A percentile compares a stretch with the other conserved stretches of the same genome.
Evolutionary conservation across 2,888 invertebrate species (phyloP).

Genomic region (Gymnocheta viridis): DNA sequence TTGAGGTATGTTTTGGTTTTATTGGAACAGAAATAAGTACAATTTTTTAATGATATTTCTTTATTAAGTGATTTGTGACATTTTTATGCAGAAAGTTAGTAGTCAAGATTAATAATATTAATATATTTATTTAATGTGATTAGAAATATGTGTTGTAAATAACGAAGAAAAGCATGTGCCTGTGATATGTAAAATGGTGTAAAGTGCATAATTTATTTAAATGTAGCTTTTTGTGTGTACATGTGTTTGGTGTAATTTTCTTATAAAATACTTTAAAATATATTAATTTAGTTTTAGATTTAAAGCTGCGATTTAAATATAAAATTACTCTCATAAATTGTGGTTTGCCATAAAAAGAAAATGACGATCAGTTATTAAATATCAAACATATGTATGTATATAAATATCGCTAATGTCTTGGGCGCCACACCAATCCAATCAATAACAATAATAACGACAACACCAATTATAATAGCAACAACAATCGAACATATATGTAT

Average conservation of each 20-base stretch:
- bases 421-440: constrained; percentile 48
- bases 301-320: constrained; percentile 23
- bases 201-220: constrained; percentile 34
- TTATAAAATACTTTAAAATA: constrained; percentile 11
- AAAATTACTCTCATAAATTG: constrained; percentile 15
- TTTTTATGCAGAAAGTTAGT: background rate
- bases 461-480: background rate
- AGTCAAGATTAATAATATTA: background rate
- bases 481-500: constrained; percentile 9
- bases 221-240: background rate
- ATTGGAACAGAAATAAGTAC: background rate
- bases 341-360: constrained; percentile 6
- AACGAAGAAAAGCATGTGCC: constrained; percentile 9
- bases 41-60: constrained; percentile 11
- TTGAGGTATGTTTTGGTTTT: constrained; percentile 61
- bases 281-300: constrained; percentile 23
- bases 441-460: constrained; percentile 7
- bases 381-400: too few species aligned
- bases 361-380: constrained; percentile 39
- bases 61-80: constrained; percentile 48
- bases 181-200: constrained; percentile 39
- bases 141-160: background rate
- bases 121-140: constrained; percentile 1
- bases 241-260: constrained; percentile 9
- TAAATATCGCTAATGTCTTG: constrained; percentile 2